Evolutionary conservation across 1,140 invertebrate species (phyloP).

Genomic region (Bursaphelenchus mucronatus): DNA sequence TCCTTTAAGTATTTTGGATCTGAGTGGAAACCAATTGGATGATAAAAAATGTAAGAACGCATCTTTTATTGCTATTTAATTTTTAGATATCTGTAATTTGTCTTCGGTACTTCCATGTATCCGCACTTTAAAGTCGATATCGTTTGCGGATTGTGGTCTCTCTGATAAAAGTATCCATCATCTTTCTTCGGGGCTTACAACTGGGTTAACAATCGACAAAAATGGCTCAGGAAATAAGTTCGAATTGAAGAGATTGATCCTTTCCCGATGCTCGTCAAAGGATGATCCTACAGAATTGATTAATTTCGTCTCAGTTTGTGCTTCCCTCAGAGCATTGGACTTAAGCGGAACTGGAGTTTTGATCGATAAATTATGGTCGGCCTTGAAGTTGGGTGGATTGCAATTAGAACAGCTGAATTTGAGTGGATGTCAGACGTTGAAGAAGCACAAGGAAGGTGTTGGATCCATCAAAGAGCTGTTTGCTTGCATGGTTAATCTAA

Average conservation of each 20-base stretch:
- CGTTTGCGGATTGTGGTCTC: constrained; percentile 48
- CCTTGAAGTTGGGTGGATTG: constrained; percentile 58
- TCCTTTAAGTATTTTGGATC: constrained; percentile 44
- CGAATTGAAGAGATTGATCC: constrained; percentile 35
- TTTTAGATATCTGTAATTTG: constrained; percentile 45
- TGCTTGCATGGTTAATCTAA: constrained; percentile 35
- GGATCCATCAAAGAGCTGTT: constrained; percentile 41
- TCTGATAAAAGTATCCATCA: constrained; percentile 48
- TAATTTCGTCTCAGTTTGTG: constrained; percentile 56
- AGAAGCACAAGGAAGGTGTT: constrained; percentile 33
- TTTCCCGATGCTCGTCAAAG: constrained; percentile 43
- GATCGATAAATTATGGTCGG: constrained; percentile 54
- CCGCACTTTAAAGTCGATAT: constrained; percentile 34
- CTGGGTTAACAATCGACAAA: constrained; percentile 33
- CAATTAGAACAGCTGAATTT: constrained; percentile 44
- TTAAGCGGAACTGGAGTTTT: constrained; percentile 47
- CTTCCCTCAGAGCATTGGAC: constrained; percentile 45
- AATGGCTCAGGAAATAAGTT: constrained; percentile 28
- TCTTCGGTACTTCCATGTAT: constrained; percentile 44
- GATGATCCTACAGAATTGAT: constrained; percentile 42
- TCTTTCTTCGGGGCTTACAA: constrained; percentile 39
- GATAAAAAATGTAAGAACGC: constrained; percentile 53
- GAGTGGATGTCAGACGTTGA: constrained; percentile 30
- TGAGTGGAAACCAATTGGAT: constrained; percentile 49
- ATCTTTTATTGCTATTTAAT: constrained; percentile 4